Base-by-base conservation (phyloP, 2,888 invertebrate species). In the Griposia aprilina region DNA sequence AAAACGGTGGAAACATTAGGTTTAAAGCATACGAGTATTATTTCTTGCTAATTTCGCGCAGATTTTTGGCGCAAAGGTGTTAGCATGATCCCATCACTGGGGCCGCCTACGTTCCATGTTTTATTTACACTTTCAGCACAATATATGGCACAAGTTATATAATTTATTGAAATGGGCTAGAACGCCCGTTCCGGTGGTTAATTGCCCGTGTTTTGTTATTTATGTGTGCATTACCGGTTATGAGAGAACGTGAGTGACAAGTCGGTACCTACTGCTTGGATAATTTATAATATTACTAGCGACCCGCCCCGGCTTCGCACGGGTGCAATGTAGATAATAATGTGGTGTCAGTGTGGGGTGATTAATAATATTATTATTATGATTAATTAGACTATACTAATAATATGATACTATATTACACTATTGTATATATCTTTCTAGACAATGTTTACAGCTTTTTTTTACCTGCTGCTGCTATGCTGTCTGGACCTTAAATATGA, bases 31-130 rank as follows among this genome's bases (percentile, higher is more conserved):
- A 77, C n/a, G n/a, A n/a, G n/a, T n/a, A n/a, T n/a, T n/a, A n/a
- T 65, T 60, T 74, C 82, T 66, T 62, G 55, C 55, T 82, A 68
- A 82, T 83, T 85, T 69, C 83, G 78, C 83, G 85, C 77, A 80
- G 72, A 90, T 90, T 89, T 89, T 92, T 91, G 92, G 90, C 91
- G 79, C 81, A 77, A 68, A 74, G 68, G 65, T 73, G 78, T 78
- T 73, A 80, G 63, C 62, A 75, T 65, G 76, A 48, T 78, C 48
- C 36, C 48, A 55, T 87, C 84, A 88, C 20, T 66, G 71, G 26
- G 41, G 20, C 80, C 87, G 79, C 88, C 87, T 87, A 88, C 87
- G 66, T 84, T 48, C 84, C 82, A 89, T 68, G 57, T 67, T 74
- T 41, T 81, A 55, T 80, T 80, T 81, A 78, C 65, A 73, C 74